Conservation (phyloP, 2,113 vertebrate genomes). For the Nibea albiflora region DNA sequence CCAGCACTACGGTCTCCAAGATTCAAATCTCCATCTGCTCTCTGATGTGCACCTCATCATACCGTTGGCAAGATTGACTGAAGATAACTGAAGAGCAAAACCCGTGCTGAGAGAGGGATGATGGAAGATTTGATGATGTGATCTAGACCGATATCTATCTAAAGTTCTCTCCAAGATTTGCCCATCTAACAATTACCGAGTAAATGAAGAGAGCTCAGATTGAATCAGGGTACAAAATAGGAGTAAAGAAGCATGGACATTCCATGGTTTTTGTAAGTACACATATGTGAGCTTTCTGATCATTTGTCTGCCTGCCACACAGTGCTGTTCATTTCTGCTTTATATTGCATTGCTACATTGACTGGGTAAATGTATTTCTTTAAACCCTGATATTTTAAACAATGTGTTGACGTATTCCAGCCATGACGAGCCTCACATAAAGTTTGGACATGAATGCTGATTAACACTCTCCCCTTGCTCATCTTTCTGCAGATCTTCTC, state of each 20-base stretch:
- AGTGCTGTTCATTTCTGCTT: slow-evolving; percentile 58
- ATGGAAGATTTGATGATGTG: slow-evolving; percentile 63
- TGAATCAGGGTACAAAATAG: slow-evolving; percentile 79
- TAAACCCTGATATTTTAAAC: neutral
- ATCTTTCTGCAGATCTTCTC: slow-evolving; percentile 78
- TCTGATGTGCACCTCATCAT: neutral
- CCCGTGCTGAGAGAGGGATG: slow-evolving; percentile 25
- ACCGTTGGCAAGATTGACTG: neutral
- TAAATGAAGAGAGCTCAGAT: slow-evolving; percentile 75
- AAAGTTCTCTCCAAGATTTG: slow-evolving; percentile 59
- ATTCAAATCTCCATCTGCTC: neutral
- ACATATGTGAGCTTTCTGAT: slow-evolving; percentile 64
- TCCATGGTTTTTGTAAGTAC: slow-evolving; percentile 83
- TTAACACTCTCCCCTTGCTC: slow-evolving; percentile 10
- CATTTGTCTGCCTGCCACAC: slow-evolving; percentile 61
- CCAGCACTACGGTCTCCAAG: neutral
- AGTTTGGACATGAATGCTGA: neutral
- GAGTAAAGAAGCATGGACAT: slow-evolving; percentile 78
- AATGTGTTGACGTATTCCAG: neutral
- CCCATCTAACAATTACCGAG: slow-evolving; percentile 55
- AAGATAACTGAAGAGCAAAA: slow-evolving; percentile 10
- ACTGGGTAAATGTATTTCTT: slow-evolving; percentile 19
- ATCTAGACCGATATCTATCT: slow-evolving; percentile 39
- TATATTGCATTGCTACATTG: slow-evolving; percentile 34
- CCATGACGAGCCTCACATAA: neutral